A percentile compares a stretch with the other conserved stretches of the same genome.
phyloP scores from a whole-genome alignment of 2,888 invertebrate species.

The Caenorhabditis macrosperma region DNA sequence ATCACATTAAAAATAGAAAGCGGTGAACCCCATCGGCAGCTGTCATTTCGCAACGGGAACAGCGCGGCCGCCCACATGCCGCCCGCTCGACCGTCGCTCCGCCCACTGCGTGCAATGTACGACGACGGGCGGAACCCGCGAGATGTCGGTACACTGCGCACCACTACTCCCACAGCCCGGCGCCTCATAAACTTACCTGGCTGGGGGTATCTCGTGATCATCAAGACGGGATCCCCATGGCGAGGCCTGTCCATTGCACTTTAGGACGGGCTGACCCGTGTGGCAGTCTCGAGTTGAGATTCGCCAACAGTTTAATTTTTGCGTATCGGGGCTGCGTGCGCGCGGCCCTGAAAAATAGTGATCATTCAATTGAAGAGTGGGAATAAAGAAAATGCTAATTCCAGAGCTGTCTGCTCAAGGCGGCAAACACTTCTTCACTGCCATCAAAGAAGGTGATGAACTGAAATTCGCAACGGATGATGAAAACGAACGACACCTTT shows the following conservation, averaged over 20 bases:
- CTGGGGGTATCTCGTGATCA: conserved; percentile 87
- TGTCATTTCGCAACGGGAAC: not conserved
- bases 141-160: not conserved
- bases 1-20: too few relatives aligned
- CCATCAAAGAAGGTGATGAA: conserved; percentile 94
- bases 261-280: conserved; percentile 86
- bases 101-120: not conserved
- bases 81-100: not conserved
- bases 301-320: conserved; percentile 80
- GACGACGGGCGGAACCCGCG: conserved; percentile 13
- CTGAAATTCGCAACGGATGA: conserved; percentile 96
- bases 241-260: too few relatives aligned
- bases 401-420: conserved; percentile 88
- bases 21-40: too few relatives aligned
- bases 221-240: conserved; percentile 86
- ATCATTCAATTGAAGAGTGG: too few relatives aligned
- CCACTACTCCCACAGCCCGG: not conserved
- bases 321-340: conserved; percentile 80
- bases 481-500: conserved; percentile 96
- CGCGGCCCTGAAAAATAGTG: conserved; percentile 77
- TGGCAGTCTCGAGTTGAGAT: conserved; percentile 86
- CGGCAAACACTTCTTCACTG: conserved; percentile 96
- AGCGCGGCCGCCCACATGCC: not conserved
- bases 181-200: conserved; percentile 84
- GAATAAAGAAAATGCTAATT: conserved; percentile 63